Evolutionary conservation across 2,797 vertebrate genomes (phyloP).

Genomic region (Chanos chanos): DNA sequence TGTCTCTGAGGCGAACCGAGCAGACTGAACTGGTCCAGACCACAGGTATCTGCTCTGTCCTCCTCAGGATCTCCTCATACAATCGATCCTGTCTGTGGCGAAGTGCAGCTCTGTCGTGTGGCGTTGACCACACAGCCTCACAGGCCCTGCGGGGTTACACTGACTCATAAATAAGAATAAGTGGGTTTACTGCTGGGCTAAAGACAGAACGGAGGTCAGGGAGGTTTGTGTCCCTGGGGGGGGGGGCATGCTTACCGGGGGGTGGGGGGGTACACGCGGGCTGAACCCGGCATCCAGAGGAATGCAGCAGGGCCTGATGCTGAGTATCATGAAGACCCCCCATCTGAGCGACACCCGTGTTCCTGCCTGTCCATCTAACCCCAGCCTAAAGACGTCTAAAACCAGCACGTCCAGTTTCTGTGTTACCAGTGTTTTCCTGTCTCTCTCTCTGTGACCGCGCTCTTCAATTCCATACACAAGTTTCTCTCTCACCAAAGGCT

Average conservation of each 20-base stretch:
- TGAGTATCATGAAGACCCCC: too few relatives aligned
- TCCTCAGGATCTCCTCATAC: too few relatives aligned
- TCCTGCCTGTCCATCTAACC: too few relatives aligned
- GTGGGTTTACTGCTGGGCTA: constrained; percentile 6
- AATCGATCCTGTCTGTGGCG: neutral
- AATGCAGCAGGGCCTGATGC: constrained; percentile 22
- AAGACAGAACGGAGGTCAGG: constrained; percentile 21
- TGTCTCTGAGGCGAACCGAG: too few relatives aligned
- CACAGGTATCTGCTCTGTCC: too few relatives aligned
- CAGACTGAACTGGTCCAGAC: too few relatives aligned
- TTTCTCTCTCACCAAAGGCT: neutral
- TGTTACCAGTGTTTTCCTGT: too few relatives aligned
- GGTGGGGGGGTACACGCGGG: neutral
- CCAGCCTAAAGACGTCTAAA: too few relatives aligned
- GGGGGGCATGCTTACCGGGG: constrained; percentile 1
- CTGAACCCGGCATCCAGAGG: constrained; percentile 2
- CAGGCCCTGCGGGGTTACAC: neutral
- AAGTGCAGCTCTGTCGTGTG: neutral
- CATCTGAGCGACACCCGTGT: too few relatives aligned
- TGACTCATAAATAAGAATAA: constrained; percentile 28
- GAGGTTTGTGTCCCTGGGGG: neutral
- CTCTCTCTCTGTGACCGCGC: neutral
- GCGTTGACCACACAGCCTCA: neutral
- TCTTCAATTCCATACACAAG: too few relatives aligned
- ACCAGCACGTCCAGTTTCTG: too few relatives aligned